Base-by-base conservation (phyloP, 92 coral and sea anemone genomes). In the Bergia puertoricense region DNA sequence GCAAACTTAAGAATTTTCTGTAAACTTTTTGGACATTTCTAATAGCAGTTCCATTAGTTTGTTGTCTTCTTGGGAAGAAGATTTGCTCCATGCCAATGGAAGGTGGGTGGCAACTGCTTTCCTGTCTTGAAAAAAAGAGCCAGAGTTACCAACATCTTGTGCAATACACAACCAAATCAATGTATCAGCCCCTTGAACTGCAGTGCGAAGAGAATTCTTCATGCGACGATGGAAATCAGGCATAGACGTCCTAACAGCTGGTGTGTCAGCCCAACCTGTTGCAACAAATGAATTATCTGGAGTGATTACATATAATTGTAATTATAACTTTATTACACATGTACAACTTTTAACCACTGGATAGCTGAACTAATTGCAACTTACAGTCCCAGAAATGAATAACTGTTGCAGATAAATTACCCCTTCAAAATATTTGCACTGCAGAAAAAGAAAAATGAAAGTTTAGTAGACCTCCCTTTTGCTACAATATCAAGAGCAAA, bases 251-350 rank as follows among this genome's bases (percentile, higher is more conserved):
- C 80, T 86, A 3, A 96, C 99, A 8, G 99, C 99, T 16, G 99
- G 99, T 14, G 99, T 96, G 54, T 96, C 99, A 18, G 98, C 99
- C 99, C 99, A 96, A 86, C 99, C 99, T 96, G 90, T 9, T 8
- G 78, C 48, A 66, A 16, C 72, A 44, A 40, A 89, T 50, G 14
- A 8, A 85, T 30, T 9, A 23, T 18, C 1, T 54, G 59, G 59
- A 13, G 59, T 54, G 59, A 54, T 13, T 54, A 10, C 59, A 54
- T 10, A 8, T 10, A 11, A 10, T 9, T 9, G 11, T 11, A 9
- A 51, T 54, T 13, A 54, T 54, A 11, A 54, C 14, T 54, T 30
- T 30, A 30, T 30, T 30, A 30, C 30, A 30, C 30, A 30, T 30
- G 30, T 30, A 30, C 30, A 30, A 30, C 30, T 30, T 30, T 30